These are phyloP conservation scores for Anguilla marmorata DNA, from an alignment of 2,797 vertebrate genomes.

Conservation along the genomic window DNA sequence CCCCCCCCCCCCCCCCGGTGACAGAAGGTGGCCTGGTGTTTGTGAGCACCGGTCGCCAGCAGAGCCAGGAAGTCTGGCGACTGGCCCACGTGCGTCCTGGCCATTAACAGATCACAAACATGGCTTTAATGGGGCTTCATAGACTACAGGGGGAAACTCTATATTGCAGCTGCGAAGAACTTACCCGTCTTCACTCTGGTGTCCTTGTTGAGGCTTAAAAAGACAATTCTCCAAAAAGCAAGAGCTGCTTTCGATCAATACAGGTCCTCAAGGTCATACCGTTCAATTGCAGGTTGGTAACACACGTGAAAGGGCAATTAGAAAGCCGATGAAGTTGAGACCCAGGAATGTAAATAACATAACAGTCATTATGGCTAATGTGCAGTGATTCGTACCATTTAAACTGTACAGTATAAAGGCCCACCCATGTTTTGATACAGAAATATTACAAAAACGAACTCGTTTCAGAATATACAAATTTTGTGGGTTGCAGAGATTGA, in stretches of 20 bases:
- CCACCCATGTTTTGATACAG: not conserved
- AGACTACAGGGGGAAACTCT: slow-evolving; percentile 68
- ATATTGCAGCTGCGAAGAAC: slow-evolving; percentile 67
- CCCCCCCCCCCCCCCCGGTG: slow-evolving; percentile 39
- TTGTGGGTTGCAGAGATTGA: not conserved
- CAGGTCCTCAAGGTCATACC: not conserved
- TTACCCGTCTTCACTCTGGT: slow-evolving; percentile 66
- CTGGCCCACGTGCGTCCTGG: slow-evolving; percentile 67
- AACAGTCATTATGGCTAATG: not conserved
- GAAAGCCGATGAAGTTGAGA: not conserved
- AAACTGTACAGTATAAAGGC: not conserved
- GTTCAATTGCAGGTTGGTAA: not conserved
- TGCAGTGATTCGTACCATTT: not conserved
- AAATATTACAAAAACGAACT: not conserved
- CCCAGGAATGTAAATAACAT: not conserved
- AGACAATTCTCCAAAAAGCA: slow-evolving; percentile 47
- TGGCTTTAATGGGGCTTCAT: slow-evolving; percentile 65
- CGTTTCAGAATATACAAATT: not conserved
- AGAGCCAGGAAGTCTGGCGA: slow-evolving; percentile 91
- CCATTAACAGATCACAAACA: slow-evolving; percentile 66
- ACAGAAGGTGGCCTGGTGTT: slow-evolving; percentile 70
- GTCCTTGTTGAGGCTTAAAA: slow-evolving; percentile 62
- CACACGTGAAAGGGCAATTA: not conserved
- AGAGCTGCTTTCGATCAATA: slow-evolving; percentile 46
- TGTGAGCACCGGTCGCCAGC: slow-evolving; percentile 72